phyloP scores from a whole-genome alignment of 2,113 vertebrate genomes.

The Lepus europaeus region DNA sequence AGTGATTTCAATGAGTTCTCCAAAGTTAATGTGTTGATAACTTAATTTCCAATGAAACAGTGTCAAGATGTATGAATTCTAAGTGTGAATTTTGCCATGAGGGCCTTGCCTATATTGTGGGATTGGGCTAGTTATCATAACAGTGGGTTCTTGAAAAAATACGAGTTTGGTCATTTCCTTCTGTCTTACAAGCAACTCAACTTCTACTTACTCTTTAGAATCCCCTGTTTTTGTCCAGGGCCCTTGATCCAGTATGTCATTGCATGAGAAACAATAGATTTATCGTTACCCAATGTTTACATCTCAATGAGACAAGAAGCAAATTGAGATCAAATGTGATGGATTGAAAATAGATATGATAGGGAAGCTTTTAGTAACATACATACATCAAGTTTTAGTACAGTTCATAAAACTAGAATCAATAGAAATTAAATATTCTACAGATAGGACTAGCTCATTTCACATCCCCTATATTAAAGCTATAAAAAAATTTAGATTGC shows the following conservation, averaged over 20 bases:
- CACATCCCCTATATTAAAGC: neutral
- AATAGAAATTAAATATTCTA: slow-evolving; percentile 13
- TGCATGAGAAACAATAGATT: neutral
- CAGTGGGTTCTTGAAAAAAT: neutral
- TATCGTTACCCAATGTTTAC: neutral
- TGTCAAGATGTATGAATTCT: neutral
- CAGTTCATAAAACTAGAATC: neutral
- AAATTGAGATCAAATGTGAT: neutral
- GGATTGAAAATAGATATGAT: neutral
- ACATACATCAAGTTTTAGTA: neutral
- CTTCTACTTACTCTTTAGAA: neutral
- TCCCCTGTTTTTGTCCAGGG: neutral
- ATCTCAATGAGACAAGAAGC: neutral
- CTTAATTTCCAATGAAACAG: neutral
- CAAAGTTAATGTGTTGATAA: neutral
- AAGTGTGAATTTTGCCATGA: neutral
- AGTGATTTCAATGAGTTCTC: neutral
- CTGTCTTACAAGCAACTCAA: neutral
- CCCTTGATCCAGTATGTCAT: neutral
- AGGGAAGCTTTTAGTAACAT: neutral
- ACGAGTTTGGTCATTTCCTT: too few relatives aligned
- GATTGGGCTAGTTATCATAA: neutral
- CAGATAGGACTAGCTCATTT: neutral
- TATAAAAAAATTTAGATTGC: neutral
- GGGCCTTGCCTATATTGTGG: neutral